phyloP scores from a whole-genome alignment of 2,888 invertebrate species.

The Xestia ashworthii region DNA sequence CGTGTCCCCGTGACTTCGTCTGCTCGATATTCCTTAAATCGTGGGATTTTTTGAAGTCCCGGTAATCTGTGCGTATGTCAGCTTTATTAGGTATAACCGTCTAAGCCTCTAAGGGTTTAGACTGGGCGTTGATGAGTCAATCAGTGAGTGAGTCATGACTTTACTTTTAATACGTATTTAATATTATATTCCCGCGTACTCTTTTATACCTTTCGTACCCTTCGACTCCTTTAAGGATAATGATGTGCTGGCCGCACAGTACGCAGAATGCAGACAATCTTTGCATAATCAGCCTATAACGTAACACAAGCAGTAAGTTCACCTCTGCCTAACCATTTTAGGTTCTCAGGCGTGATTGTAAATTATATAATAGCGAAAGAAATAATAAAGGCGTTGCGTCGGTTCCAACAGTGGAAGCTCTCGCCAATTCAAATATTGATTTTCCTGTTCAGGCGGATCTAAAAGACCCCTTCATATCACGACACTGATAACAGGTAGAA shows the following conservation, averaged over 20 bases:
- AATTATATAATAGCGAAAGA: neutral
- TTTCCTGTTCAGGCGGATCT: neutral
- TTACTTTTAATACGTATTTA: neutral
- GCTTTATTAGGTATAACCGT: neutral
- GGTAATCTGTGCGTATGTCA: neutral
- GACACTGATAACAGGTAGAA: conserved; percentile 13
- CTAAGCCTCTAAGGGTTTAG: neutral
- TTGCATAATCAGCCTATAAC: neutral
- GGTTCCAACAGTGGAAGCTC: too few species aligned
- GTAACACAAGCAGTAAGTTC: too few species aligned
- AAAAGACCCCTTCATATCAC: conserved; percentile 1
- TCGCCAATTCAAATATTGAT: neutral
- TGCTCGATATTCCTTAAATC: neutral
- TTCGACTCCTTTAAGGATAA: neutral
- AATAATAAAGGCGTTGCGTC: neutral
- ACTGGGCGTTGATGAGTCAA: neutral
- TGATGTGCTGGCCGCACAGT: neutral
- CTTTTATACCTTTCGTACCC: neutral
- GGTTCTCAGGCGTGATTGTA: neutral
- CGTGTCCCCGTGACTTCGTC: neutral
- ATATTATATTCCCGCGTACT: neutral
- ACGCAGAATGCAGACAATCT: neutral
- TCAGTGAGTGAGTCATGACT: neutral
- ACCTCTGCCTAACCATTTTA: neutral
- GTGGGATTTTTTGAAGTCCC: neutral